Evolutionary conservation across 2,888 invertebrate genomes (phyloP).

Genomic region (Drosophila merina): DNA sequence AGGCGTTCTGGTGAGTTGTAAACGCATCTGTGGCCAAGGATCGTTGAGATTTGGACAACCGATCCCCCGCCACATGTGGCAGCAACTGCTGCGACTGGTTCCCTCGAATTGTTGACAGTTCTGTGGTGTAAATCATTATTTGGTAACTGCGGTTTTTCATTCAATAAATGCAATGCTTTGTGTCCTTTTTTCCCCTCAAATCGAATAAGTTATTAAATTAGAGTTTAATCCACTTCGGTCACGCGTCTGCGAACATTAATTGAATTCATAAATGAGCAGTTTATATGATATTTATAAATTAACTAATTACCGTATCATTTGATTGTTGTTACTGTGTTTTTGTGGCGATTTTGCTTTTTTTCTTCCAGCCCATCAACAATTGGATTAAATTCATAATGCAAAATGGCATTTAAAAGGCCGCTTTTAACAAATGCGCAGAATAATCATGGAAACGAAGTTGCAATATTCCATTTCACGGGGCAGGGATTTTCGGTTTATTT

Average conservation of each 20-base stretch:
- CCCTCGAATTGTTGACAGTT: constrained; percentile 52
- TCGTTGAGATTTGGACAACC: constrained; percentile 33
- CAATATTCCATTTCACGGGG: constrained; percentile 46
- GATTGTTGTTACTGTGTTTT: constrained; percentile 42
- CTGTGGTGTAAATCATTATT: constrained; percentile 31
- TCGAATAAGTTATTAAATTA: constrained; percentile 69
- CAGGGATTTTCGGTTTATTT: constrained; percentile 62
- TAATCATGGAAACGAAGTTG: constrained; percentile 29
- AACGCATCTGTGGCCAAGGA: constrained; percentile 50
- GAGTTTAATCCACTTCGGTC: constrained; percentile 68
- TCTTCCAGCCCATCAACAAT: constrained; percentile 48
- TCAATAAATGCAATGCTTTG: constrained; percentile 31
- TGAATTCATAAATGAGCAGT: constrained; percentile 70
- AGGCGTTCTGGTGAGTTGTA: constrained; percentile 62
- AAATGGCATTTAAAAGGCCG: constrained; percentile 60
- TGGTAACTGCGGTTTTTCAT: constrained; percentile 29
- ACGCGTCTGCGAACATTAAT: constrained; percentile 67
- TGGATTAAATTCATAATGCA: constrained; percentile 67
- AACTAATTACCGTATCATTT: constrained; percentile 65
- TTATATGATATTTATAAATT: constrained; percentile 68
- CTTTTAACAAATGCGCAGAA: constrained; percentile 52
- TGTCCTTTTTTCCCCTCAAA: constrained; percentile 8
- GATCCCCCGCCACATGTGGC: constrained; percentile 64
- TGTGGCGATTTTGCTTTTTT: constrained; percentile 20
- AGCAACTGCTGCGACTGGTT: constrained; percentile 61